These are phyloP conservation scores for Labia minor DNA, from an alignment of 2,888 invertebrate genomes.

Conservation along the genomic window DNA sequence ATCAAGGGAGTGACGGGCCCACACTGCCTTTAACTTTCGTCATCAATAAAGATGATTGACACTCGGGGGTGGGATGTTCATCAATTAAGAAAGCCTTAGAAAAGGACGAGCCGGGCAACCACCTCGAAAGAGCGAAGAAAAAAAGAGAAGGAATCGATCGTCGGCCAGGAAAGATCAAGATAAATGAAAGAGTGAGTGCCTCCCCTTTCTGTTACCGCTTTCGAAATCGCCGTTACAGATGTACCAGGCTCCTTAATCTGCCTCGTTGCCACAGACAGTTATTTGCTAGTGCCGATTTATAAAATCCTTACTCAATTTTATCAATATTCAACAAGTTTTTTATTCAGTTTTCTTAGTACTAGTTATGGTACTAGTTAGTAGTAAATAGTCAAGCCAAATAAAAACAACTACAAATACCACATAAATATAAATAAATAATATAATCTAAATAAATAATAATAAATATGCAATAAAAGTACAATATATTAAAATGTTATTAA, in stretches of 20 bases:
- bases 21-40: not conserved
- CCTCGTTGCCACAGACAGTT: not conserved
- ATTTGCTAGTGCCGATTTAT: not conserved
- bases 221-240: not conserved
- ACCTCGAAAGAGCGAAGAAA: not conserved
- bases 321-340: too few relatives aligned
- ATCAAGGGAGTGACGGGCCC: not conserved
- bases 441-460: too few relatives aligned
- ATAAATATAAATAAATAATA: too few relatives aligned
- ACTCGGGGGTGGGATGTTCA: conserved; percentile 1
- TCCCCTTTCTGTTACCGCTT: not conserved
- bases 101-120: not conserved
- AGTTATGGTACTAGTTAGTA: too few relatives aligned
- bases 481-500: too few relatives aligned
- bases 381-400: too few relatives aligned
- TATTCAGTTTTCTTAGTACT: too few relatives aligned
- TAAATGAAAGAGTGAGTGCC: not conserved
- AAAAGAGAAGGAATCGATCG: not conserved
- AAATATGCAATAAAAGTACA: too few relatives aligned
- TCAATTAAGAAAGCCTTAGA: not conserved
- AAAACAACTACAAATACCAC: too few relatives aligned
- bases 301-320: not conserved
- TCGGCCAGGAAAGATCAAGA: not conserved
- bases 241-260: not conserved
- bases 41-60: conserved; percentile 8